Conservation (phyloP, 2,113 vertebrate genomes). For the Anoplopoma fimbria region DNA sequence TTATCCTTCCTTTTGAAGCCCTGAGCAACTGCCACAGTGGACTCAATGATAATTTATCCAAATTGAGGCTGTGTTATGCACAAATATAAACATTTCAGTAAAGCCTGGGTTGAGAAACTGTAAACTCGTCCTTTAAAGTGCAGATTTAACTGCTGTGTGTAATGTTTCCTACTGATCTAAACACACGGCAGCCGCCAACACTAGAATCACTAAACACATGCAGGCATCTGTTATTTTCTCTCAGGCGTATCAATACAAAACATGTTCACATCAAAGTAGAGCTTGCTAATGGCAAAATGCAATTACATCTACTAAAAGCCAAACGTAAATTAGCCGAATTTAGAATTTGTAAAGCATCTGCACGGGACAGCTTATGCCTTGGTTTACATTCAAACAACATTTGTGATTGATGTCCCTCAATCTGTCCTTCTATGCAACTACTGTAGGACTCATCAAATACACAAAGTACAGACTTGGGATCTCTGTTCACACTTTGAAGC, state of each 20-base stretch:
- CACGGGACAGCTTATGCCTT: background rate
- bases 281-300: constrained; percentile 4
- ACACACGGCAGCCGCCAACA: constrained; percentile 4
- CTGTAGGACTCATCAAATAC: background rate
- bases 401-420: background rate
- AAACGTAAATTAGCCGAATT: constrained; percentile 28
- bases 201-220: background rate
- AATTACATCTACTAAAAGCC: constrained; percentile 1
- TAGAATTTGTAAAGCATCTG: background rate
- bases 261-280: constrained; percentile 30
- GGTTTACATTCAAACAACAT: background rate
- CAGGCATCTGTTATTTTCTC: constrained; percentile 37
- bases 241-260: constrained; percentile 24
- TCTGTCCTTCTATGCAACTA: background rate
- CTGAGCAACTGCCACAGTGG: background rate
- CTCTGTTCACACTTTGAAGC: background rate
- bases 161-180: constrained; percentile 3
- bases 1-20: constrained; percentile 39
- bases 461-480: background rate
- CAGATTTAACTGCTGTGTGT: background rate
- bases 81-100: constrained; percentile 4
- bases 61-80: background rate
- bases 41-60: constrained; percentile 1
- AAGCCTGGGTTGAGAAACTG: background rate
- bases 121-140: background rate